Evolutionary conservation across 2,888 invertebrate species (phyloP), one percentile per base, ranked within the genome.

Genomic region (Drosophila kanekoi): DNA sequence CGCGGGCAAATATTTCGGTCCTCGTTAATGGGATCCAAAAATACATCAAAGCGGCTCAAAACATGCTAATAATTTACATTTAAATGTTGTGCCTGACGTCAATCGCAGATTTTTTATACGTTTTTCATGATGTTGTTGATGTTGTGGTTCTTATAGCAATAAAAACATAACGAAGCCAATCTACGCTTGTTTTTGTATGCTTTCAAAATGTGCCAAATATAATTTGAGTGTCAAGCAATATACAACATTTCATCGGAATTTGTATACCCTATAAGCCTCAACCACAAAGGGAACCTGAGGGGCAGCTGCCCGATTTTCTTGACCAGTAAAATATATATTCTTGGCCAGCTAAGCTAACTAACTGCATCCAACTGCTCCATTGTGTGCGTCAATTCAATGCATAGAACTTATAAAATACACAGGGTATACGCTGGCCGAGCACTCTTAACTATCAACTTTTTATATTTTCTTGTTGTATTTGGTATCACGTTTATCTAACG

Each of bases 1-100:
- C 75, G 65, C 58, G 62, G 53, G 64, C 61, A 77, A 69, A 67
- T 49, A 72, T 64, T 69, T 70, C 41, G 59, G 56, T 37, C 63
- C 66, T 71, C 77, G 47, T 52, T 83, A 80, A 80, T 78, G 66
- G 70, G 38, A 65, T 68, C 78, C 69, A 64, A 78, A 86, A 82
- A 82, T 70, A 82, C 75, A 71, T 86, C 81, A 86, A 82, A 82
- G 86, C 20, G 37, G 20, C 41, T 13, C 66, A 56, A 76, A 76
- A 59, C 51, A 71, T 58, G 59, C 51, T 60, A 47, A 63, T 61
- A 61, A 75, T 75, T 81, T 72, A 45, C 65, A 72, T 76, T 66
- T 69, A 72, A 81, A 78, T 75, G 61, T 41, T 49, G 53, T 23
- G 40, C 20, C 48, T 86, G 81, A 75, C 83, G 83, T 80, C 75